phyloP scores from a whole-genome alignment of 2,888 invertebrate species.

The Vandiemenella viatica region DNA sequence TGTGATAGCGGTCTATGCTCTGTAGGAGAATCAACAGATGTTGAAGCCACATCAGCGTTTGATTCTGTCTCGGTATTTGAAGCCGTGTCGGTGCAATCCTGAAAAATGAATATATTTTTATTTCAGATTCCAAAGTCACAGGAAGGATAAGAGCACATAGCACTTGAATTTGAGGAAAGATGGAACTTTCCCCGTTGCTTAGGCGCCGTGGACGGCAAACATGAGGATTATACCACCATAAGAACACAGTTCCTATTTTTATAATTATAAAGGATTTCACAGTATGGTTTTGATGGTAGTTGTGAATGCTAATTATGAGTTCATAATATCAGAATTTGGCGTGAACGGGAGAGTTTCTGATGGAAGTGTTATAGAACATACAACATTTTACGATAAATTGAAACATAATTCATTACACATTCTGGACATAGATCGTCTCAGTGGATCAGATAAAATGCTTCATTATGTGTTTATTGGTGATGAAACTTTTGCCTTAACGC shows the following conservation, averaged over 20 bases:
- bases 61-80: too few species aligned
- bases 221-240: slow-evolving; percentile 7
- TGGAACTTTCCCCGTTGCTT: slow-evolving; percentile 4
- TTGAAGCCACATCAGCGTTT: background rate
- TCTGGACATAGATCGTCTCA: slow-evolving; percentile 4
- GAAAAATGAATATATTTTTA: too few species aligned
- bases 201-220: slow-evolving; percentile 1
- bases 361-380: slow-evolving; percentile 16
- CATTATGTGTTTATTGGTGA: slow-evolving; percentile 16
- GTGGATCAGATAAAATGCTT: slow-evolving; percentile 11
- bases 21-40: background rate
- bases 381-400: background rate
- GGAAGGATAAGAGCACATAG: background rate
- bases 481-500: slow-evolving; percentile 13
- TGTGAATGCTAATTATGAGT: slow-evolving; percentile 17
- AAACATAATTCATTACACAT: slow-evolving; percentile 9
- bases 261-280: slow-evolving; percentile 14
- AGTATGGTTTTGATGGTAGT: slow-evolving; percentile 17
- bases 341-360: slow-evolving; percentile 20
- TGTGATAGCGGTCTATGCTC: background rate
- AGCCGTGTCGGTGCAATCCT: background rate
- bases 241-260: slow-evolving; percentile 12
- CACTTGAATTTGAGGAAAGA: background rate
- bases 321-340: slow-evolving; percentile 16
- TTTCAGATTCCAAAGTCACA: slow-evolving; percentile 1